These are phyloP conservation scores for Drepanosiphum platanoidis DNA, from an alignment of 2,888 invertebrate species.

Conservation along the genomic window DNA sequence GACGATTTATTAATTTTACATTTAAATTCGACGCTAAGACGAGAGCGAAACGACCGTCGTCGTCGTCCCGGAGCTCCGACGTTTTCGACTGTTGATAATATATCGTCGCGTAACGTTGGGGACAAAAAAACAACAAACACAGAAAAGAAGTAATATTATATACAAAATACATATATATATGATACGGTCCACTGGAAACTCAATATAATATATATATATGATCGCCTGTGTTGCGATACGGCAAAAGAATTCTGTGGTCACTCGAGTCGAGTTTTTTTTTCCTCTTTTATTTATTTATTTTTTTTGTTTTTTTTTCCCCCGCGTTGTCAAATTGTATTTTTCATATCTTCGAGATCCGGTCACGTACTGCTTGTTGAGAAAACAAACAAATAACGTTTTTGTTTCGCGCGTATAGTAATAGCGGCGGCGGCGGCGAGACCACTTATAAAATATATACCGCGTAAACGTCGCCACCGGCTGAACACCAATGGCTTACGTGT, in stretches of 20 bases:
- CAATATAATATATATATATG: no score
- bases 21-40: no score
- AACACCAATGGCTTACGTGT: slow-evolving; percentile 18
- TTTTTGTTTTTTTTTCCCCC: not conserved
- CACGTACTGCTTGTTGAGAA: slow-evolving; percentile 47
- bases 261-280: not conserved
- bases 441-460: slow-evolving; percentile 32
- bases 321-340: slow-evolving; percentile 17
- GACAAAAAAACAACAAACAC: no score
- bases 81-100: no score
- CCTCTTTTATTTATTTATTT: not conserved
- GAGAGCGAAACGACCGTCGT: no score
- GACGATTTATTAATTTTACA: no score
- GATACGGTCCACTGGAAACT: no score
- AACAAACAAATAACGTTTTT: slow-evolving; percentile 46
- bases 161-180: no score
- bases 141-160: no score
- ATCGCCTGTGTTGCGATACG: no score
- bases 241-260: slow-evolving; percentile 4
- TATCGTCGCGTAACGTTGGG: no score
- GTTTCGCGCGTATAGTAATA: not conserved
- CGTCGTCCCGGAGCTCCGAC: no score
- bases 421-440: not conserved
- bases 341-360: slow-evolving; percentile 34
- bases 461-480: not conserved